A percentile compares a stretch with the other conserved stretches of the same genome.
Conservation (phyloP, 2,888 invertebrate species). For the Synergus japonicus region DNA sequence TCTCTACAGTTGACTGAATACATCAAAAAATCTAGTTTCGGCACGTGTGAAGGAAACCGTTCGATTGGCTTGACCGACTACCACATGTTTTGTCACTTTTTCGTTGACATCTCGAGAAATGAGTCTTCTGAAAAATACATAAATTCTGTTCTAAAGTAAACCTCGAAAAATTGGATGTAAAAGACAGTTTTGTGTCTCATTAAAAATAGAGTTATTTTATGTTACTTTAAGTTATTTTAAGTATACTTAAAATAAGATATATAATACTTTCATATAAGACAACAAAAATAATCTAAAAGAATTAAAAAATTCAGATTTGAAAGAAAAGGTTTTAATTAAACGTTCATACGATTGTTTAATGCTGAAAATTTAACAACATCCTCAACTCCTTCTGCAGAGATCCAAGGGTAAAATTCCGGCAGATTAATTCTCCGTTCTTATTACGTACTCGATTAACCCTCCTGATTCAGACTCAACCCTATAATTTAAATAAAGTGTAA, state of each 20-base stretch:
- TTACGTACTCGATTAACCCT: conserved; percentile 68
- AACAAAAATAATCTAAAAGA: background rate
- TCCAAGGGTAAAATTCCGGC: conserved; percentile 45
- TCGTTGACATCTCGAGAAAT: background rate
- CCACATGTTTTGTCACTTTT: conserved; percentile 49
- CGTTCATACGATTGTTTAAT: background rate
- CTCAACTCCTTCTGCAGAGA: background rate
- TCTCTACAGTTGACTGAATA: conserved; percentile 44
- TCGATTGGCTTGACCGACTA: conserved; percentile 47
- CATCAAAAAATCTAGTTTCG: conserved; percentile 23
- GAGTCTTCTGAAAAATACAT: background rate
- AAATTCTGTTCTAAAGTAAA: background rate
- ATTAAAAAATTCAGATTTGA: too few species aligned
- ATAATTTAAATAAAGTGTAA: conserved; percentile 59
- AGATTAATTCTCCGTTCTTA: conserved; percentile 63
- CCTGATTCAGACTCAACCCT: conserved; percentile 52
- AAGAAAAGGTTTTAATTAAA: background rate
- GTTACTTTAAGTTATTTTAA: too few species aligned
- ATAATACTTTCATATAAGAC: background rate
- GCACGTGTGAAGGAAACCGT: conserved; percentile 60
- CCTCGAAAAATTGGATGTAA: background rate
- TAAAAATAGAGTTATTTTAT: background rate
- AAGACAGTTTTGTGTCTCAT: background rate
- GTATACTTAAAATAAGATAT: background rate
- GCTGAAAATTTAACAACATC: conserved; percentile 12